These are phyloP conservation scores for Bimastos eiseni DNA, from an alignment of 2,888 invertebrate species.

Conservation along the genomic window DNA sequence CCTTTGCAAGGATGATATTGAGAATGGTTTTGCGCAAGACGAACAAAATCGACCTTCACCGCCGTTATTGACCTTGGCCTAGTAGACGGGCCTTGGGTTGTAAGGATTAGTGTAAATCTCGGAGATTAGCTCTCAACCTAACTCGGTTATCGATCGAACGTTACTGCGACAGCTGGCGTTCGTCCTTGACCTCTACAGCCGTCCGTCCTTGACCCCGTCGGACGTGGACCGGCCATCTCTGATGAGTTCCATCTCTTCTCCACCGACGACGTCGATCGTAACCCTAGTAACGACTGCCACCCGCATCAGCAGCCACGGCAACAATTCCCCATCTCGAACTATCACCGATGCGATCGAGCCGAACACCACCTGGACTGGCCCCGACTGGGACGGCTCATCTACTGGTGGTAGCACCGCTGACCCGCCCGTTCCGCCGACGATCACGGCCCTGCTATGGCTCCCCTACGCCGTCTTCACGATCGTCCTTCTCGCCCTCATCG, in stretches of 20 bases:
- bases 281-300: not conserved
- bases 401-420: not conserved
- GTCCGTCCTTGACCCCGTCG: not conserved
- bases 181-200: not conserved
- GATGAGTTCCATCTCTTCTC: not conserved
- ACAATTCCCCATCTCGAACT: not conserved
- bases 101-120: too few species aligned
- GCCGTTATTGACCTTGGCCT: too few species aligned
- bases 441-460: constrained; percentile 33
- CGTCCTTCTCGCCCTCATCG: constrained; percentile 36
- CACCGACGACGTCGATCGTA: not conserved
- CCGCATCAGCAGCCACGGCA: not conserved
- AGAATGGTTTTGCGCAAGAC: too few species aligned
- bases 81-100: too few species aligned
- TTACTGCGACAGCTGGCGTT: not conserved
- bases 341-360: not conserved
- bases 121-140: too few species aligned
- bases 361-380: not conserved
- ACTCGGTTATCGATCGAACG: too few species aligned
- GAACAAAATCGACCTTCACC: too few species aligned
- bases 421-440: not conserved
- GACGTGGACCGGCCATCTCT: not conserved
- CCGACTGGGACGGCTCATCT: not conserved
- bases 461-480: constrained; percentile 38
- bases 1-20: too few species aligned